Evolutionary conservation across 2,797 vertebrate species (phyloP), one percentile per base, ranked within the genome.

Genomic region (Gallinago nigripennis): DNA sequence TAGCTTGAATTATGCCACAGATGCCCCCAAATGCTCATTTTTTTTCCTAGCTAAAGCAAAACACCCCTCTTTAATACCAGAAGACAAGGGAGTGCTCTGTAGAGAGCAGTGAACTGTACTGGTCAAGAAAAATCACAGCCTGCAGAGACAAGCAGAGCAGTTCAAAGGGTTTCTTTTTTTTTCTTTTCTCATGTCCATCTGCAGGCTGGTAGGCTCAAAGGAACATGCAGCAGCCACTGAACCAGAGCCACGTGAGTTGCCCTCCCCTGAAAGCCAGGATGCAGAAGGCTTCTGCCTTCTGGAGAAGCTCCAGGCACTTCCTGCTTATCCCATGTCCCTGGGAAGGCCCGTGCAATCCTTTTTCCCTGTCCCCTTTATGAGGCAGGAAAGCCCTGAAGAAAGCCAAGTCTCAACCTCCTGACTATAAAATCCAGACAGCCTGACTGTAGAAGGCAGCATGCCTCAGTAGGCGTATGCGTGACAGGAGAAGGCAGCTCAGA

Each of bases 321-420:
- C 54, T 82, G 41, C 30, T 86, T 85, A 46, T 77, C 16, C 31
- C 7, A 12, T 11, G 21, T 79, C 53, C 57, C 33, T 37, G 77
- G 50, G 50, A 93, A 90, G 46, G 58, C 37, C 66, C 0, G 0
- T 2, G 1, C 46, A 65, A 27, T 45, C 39, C 3, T 69, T 72
- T 25, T 82, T 37, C 25, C 30, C 80, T 8, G 4, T 56, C 13
- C 24, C 17, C 23, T 63, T 37, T 58, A 23, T 41, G 3, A 76
- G 58, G 9, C n/a, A 84, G 57, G 70, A 93, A 93, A 86, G 39
- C 23, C 60, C 70, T 57, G 61, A 79, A 79, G 70, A 93, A 96
- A 71, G 9, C 72, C 33, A 83, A 31, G 20, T 17, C 48, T 41
- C 48, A 77, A 3, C 21, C 18, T 91, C 31, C 30, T n/a, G 17